These are phyloP conservation scores for Cynopterus sphinx DNA, from an alignment of 2,797 vertebrate genomes.

Conservation along the genomic window DNA sequence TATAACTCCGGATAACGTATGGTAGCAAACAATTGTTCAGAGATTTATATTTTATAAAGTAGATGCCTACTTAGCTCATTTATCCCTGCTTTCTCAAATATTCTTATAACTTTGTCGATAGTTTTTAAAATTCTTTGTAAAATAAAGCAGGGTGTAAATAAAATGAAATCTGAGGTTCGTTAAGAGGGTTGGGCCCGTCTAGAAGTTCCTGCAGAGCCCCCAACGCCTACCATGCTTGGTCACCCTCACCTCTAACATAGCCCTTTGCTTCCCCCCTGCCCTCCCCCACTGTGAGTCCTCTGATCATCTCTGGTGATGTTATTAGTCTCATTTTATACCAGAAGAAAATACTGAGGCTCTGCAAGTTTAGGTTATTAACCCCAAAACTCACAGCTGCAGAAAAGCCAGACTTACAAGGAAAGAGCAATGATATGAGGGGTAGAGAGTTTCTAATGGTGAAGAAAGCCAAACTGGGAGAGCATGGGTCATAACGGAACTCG, in stretches of 20 bases:
- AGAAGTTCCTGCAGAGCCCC: background rate
- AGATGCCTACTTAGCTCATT: background rate
- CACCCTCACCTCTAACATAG: background rate
- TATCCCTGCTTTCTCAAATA: background rate
- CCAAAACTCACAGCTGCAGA: background rate
- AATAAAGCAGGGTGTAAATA: background rate
- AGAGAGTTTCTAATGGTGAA: background rate
- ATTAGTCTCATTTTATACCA: background rate
- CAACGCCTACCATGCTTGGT: background rate
- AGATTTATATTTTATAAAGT: background rate
- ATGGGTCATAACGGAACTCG: background rate
- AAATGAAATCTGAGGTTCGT: background rate
- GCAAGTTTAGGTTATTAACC: background rate
- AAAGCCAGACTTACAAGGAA: background rate
- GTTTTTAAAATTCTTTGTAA: background rate
- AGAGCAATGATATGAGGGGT: background rate
- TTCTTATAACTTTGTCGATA: background rate
- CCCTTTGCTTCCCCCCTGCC: accelerated
- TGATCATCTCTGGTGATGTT: background rate
- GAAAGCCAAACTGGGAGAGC: background rate
- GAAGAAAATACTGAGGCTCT: background rate
- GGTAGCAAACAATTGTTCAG: background rate
- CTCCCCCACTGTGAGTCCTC: background rate
- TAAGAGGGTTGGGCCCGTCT: background rate
- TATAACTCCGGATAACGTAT: background rate